phyloP scores from a whole-genome alignment of 1,140 invertebrate species.

The Megalonaias nervosa region DNA sequence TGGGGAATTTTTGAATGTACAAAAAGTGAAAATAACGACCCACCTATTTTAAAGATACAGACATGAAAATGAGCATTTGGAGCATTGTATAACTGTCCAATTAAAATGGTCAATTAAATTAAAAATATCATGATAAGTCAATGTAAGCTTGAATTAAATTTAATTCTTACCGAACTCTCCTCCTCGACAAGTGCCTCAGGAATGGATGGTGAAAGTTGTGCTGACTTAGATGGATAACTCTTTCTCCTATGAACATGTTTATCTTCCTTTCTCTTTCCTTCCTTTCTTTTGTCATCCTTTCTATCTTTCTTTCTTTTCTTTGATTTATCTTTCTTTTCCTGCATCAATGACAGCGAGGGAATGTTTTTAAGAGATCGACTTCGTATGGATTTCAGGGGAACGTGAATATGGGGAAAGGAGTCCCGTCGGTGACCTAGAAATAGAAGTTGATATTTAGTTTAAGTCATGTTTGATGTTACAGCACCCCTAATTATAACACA shows the following conservation, averaged over 20 bases:
- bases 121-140: too few relatives aligned
- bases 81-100: too few relatives aligned
- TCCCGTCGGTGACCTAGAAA: conserved; percentile 53
- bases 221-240: conserved; percentile 60
- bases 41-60: too few relatives aligned
- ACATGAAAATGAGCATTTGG: too few relatives aligned
- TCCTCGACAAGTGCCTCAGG: conserved; percentile 55
- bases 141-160: too few relatives aligned
- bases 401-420: conserved; percentile 63
- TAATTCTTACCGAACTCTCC: too few relatives aligned
- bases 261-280: conserved; percentile 55
- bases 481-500: too few relatives aligned
- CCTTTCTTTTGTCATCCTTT: conserved; percentile 73
- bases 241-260: conserved; percentile 26
- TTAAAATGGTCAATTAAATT: too few relatives aligned
- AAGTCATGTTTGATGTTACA: too few relatives aligned
- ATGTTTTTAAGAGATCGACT: conserved; percentile 52
- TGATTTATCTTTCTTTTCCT: conserved; percentile 72
- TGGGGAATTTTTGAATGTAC: too few relatives aligned
- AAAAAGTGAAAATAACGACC: too few relatives aligned
- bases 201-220: conserved; percentile 58
- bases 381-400: conserved; percentile 57
- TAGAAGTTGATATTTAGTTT: neutral
- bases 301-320: conserved; percentile 54
- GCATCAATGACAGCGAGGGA: conserved; percentile 4